Evolutionary conservation across 2,797 vertebrate genomes (phyloP).

Genomic region (Siniperca obscura): DNA sequence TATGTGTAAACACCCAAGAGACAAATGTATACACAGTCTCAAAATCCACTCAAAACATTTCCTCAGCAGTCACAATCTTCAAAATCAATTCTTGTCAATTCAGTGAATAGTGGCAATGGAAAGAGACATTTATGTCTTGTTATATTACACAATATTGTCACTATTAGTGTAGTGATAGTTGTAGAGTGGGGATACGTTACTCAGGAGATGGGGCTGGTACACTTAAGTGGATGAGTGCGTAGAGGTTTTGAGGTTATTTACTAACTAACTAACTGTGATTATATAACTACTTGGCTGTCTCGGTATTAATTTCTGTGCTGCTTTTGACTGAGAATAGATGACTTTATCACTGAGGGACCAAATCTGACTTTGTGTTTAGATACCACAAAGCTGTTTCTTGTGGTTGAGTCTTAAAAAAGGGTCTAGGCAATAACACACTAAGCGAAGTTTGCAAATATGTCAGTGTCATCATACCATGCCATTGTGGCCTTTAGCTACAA

Average conservation of each 20-base stretch:
- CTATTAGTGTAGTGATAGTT: not conserved
- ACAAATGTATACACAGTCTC: slow-evolving; percentile 10
- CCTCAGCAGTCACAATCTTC: slow-evolving; percentile 7
- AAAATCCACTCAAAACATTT: slow-evolving; percentile 16
- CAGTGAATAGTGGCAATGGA: slow-evolving; percentile 13
- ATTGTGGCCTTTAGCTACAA: slow-evolving; percentile 8
- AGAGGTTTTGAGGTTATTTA: slow-evolving; percentile 18
- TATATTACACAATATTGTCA: not conserved
- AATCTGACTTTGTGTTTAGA: not conserved
- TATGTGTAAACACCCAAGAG: slow-evolving; percentile 6
- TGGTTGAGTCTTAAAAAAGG: not conserved
- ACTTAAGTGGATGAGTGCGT: not conserved
- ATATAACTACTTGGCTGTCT: not conserved
- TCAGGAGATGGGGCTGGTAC: not conserved
- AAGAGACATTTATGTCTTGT: not conserved
- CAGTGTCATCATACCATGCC: not conserved
- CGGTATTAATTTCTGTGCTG: not conserved
- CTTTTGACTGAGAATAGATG: not conserved
- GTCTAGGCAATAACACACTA: not conserved
- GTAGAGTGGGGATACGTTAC: not conserved
- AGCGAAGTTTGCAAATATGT: not conserved
- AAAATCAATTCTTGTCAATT: slow-evolving; percentile 38
- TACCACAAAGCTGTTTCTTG: not conserved
- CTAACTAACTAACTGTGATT: not conserved
- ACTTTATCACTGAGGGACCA: not conserved